Evolutionary conservation across 2,888 invertebrate genomes (phyloP).

Genomic region (Rhingia rostrata): DNA sequence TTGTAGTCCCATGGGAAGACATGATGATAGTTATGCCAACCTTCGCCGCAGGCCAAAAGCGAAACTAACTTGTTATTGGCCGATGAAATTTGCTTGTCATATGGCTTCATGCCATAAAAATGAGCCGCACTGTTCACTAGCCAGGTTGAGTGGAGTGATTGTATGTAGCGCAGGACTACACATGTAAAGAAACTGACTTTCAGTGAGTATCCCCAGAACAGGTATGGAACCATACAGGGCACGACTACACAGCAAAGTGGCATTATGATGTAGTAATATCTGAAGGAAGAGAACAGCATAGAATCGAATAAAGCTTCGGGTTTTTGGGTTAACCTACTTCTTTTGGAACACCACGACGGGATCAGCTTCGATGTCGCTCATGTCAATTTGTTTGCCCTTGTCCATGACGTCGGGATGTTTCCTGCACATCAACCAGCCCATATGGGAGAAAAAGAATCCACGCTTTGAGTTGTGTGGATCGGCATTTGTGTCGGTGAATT

Average conservation of each 20-base stretch:
- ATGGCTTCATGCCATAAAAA: conserved; percentile 95
- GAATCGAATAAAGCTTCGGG: not conserved
- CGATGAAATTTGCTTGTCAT: conserved; percentile 89
- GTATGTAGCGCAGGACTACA: conserved; percentile 89
- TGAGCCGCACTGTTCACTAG: conserved; percentile 96
- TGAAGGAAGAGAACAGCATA: conserved; percentile 53
- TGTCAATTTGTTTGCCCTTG: conserved; percentile 92
- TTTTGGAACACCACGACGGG: conserved; percentile 93
- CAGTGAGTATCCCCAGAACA: conserved; percentile 89
- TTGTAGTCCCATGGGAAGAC: conserved; percentile 93
- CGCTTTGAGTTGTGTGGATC: conserved; percentile 94
- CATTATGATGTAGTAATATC: conserved; percentile 88
- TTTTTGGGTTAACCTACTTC: conserved; percentile 85
- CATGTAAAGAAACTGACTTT: conserved; percentile 90
- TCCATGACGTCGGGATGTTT: conserved; percentile 95
- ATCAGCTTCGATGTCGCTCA: conserved; percentile 93
- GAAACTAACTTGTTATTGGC: conserved; percentile 88
- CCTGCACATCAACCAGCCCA: conserved; percentile 94
- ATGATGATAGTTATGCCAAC: conserved; percentile 95
- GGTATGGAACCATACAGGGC: conserved; percentile 90
- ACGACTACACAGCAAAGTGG: conserved; percentile 90
- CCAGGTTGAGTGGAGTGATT: conserved; percentile 94
- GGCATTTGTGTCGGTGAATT: conserved; percentile 94
- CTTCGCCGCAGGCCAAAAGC: conserved; percentile 88
- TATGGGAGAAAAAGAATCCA: conserved; percentile 97